Conservation (phyloP, 2,113 vertebrate species). For the Numenius arquata region DNA sequence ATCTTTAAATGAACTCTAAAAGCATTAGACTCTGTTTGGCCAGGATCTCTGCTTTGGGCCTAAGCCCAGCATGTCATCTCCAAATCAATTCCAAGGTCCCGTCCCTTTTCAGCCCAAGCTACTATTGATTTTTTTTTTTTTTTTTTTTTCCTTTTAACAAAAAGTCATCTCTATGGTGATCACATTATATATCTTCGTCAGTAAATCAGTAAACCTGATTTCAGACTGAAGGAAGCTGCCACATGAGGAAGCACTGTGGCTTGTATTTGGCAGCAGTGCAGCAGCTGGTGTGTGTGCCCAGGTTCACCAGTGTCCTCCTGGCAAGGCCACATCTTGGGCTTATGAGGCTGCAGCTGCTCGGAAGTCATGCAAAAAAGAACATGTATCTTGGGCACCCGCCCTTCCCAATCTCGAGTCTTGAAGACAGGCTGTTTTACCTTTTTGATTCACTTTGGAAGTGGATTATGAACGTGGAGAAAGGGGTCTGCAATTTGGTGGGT, state of each 20-base stretch:
- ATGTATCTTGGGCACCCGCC: background rate
- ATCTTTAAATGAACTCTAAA: constrained; percentile 62
- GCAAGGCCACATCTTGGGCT: background rate
- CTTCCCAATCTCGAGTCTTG: rapidly evolving
- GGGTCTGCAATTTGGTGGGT: rapidly evolving
- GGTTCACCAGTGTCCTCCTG: rapidly evolving
- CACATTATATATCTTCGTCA: background rate
- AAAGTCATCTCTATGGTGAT: constrained; percentile 24
- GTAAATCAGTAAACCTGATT: constrained; percentile 2
- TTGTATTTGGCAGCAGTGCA: background rate
- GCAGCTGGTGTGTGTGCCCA: background rate
- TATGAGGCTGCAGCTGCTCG: background rate
- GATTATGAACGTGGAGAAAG: background rate
- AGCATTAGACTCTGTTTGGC: constrained; percentile 41
- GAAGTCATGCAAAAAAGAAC: rapidly evolving
- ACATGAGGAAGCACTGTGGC: background rate
- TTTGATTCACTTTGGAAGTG: rapidly evolving
- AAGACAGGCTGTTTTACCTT: background rate
- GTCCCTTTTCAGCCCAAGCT: constrained; percentile 31
- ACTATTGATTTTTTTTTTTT: constrained; percentile 23
- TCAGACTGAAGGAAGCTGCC: background rate
- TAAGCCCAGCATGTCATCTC: constrained; percentile 47
- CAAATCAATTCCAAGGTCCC: constrained; percentile 51
- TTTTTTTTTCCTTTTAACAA: constrained; percentile 1
- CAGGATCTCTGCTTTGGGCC: constrained; percentile 21